These are phyloP conservation scores for Eilema depressum DNA, from an alignment of 2,888 invertebrate genomes.

Conservation along the genomic window DNA sequence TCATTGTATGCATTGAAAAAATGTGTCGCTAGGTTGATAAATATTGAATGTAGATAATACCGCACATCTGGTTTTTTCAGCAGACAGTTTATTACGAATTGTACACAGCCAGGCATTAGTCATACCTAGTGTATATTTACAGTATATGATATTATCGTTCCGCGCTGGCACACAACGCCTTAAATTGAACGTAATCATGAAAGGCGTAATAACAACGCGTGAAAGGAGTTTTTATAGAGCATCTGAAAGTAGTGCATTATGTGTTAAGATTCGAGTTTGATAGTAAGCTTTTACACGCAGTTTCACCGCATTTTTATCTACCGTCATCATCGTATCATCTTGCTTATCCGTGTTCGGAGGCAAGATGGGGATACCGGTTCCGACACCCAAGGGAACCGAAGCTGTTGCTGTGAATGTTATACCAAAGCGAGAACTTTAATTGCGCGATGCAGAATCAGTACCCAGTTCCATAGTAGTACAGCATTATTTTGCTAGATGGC, in stretches of 20 bases:
- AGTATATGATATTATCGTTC: not conserved
- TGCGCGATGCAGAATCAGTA: not conserved
- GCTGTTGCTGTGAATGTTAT: no score
- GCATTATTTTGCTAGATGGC: not conserved
- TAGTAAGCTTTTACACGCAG: not conserved
- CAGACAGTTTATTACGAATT: not conserved
- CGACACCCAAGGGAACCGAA: no score
- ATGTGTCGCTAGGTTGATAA: not conserved
- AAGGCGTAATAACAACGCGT: not conserved
- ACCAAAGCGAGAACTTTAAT: no score
- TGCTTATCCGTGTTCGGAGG: no score
- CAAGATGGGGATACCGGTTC: no score
- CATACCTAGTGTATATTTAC: not conserved
- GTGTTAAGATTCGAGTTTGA: not conserved
- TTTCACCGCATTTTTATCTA: not conserved
- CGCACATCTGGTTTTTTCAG: constrained; percentile 13
- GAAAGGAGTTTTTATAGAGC: not conserved
- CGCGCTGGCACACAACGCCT: not conserved
- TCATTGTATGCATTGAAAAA: not conserved
- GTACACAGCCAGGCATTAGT: not conserved
- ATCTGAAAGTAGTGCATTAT: not conserved
- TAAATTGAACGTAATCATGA: not conserved
- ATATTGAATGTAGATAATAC: constrained; percentile 3
- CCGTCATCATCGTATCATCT: no score
- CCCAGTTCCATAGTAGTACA: not conserved